phyloP scores from a whole-genome alignment of 1,140 invertebrate species.

The Zaprionus inermis region DNA sequence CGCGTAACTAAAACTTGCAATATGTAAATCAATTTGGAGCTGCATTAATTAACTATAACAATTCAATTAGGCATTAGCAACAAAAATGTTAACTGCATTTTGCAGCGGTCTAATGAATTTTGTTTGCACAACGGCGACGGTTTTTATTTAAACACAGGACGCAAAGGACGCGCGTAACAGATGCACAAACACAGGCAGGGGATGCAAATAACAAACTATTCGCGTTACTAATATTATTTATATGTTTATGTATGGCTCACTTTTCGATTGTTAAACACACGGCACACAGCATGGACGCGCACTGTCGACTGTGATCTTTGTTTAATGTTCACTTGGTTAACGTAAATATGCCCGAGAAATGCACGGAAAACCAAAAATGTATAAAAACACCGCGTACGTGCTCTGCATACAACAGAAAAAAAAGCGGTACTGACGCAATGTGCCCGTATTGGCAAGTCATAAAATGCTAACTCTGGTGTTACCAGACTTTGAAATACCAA shows the following conservation, averaged over 20 bases:
- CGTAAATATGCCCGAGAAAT: slow-evolving; percentile 45
- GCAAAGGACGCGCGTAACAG: slow-evolving; percentile 33
- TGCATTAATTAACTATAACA: slow-evolving; percentile 32
- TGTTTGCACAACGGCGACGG: slow-evolving; percentile 6
- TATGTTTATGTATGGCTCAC: slow-evolving; percentile 8
- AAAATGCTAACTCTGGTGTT: slow-evolving; percentile 2
- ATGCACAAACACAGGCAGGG: neutral
- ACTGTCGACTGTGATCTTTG: slow-evolving; percentile 17
- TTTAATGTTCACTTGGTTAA: slow-evolving; percentile 24
- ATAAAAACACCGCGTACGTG: slow-evolving; percentile 41
- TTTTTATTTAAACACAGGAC: slow-evolving; percentile 26
- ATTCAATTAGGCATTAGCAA: slow-evolving; percentile 20
- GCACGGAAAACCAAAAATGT: slow-evolving; percentile 27
- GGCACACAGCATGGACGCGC: neutral
- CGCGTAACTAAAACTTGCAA: slow-evolving; percentile 31
- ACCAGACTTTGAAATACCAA: neutral
- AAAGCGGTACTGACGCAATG: slow-evolving; percentile 47
- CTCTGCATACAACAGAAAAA: slow-evolving; percentile 42
- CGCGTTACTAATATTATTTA: neutral
- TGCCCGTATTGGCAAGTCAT: slow-evolving; percentile 16
- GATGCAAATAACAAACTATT: neutral
- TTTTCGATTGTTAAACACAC: slow-evolving; percentile 10
- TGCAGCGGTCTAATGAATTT: neutral
- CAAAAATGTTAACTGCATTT: slow-evolving; percentile 28
- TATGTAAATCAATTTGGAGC: slow-evolving; percentile 22